These are phyloP conservation scores for Altica lythri DNA, from an alignment of 2,888 invertebrate genomes.

Conservation along the genomic window DNA sequence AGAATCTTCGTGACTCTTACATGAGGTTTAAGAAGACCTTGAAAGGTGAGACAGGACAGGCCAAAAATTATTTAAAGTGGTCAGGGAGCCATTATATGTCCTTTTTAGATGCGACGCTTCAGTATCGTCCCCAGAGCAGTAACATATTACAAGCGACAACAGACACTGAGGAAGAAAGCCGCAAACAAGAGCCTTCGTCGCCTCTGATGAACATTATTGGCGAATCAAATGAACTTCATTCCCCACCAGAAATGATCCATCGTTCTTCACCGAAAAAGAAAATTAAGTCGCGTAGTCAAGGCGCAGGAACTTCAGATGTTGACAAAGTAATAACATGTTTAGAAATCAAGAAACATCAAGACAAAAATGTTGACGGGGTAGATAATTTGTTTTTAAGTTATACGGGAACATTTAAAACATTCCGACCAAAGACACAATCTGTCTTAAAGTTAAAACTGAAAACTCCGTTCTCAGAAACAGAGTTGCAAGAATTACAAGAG, in stretches of 20 bases:
- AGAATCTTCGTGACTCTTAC: not conserved
- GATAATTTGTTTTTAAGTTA: not conserved
- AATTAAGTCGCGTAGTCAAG: not conserved
- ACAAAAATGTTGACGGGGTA: not conserved
- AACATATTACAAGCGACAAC: too few species aligned
- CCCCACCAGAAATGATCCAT: not conserved
- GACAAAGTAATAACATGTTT: not conserved
- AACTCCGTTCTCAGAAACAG: not conserved
- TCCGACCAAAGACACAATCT: not conserved
- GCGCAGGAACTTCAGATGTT: not conserved
- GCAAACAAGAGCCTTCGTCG: too few species aligned
- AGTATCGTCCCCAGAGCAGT: too few species aligned
- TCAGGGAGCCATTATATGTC: too few species aligned
- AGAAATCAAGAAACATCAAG: not conserved
- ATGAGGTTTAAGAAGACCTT: not conserved
- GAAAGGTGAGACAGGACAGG: not conserved
- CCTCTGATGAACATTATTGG: too few species aligned
- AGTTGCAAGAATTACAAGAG: not conserved
- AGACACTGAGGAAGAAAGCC: too few species aligned
- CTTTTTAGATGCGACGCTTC: too few species aligned
- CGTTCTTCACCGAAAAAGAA: not conserved
- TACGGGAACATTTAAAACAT: not conserved
- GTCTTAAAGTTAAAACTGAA: not conserved
- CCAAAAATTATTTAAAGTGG: too few species aligned
- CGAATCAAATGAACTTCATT: not conserved